Conservation (phyloP, 2,113 vertebrate genomes). For the Nothocercus nigrocapillus region DNA sequence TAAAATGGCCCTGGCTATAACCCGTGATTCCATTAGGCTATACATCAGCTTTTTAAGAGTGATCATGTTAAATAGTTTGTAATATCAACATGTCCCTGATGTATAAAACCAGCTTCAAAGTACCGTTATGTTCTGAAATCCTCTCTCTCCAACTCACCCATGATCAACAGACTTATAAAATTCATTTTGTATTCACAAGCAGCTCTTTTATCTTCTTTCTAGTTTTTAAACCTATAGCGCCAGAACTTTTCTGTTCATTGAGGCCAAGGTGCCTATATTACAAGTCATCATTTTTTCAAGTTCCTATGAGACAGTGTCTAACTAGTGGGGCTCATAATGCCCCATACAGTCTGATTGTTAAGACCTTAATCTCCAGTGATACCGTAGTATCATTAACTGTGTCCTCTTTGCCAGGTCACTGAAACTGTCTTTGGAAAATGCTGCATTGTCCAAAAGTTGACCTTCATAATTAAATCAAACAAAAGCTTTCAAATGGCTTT, state of each 20-base stretch:
- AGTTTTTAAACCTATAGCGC: background rate
- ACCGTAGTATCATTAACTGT: background rate
- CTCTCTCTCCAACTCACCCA: background rate
- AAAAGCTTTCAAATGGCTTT: background rate
- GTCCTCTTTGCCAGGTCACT: background rate
- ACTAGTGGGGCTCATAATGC: background rate
- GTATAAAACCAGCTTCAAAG: background rate
- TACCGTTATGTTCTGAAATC: background rate
- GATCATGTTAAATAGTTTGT: background rate
- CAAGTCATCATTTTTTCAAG: no score
- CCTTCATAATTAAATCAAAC: background rate
- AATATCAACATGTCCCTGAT: background rate
- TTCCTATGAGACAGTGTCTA: background rate
- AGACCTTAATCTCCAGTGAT: background rate
- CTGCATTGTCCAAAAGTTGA: background rate
- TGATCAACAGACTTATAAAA: background rate
- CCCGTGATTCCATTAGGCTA: background rate
- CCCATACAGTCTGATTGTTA: background rate
- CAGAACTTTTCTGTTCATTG: background rate
- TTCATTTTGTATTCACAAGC: background rate
- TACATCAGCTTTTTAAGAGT: background rate
- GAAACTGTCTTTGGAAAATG: background rate
- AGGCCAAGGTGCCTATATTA: background rate
- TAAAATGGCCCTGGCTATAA: background rate
- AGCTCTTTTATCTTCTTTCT: background rate